phyloP scores from a whole-genome alignment of 2,797 vertebrate species.

The Smutsia temminckii region DNA sequence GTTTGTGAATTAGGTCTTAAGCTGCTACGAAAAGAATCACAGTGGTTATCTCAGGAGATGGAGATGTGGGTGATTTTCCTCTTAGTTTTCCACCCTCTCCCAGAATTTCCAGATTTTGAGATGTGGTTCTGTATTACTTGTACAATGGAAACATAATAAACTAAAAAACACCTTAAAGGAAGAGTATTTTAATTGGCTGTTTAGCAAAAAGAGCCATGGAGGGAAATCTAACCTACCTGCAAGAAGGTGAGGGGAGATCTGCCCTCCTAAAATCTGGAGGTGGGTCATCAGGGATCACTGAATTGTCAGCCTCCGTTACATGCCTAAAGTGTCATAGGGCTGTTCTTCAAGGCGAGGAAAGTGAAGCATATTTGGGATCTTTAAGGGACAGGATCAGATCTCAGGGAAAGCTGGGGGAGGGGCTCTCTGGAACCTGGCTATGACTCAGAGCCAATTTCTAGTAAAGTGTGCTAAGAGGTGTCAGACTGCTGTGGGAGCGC shows the following conservation, averaged over 20 bases:
- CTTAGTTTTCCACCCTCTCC: neutral
- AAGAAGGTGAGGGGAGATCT: neutral
- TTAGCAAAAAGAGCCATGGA: neutral
- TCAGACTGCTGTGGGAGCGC: slow-evolving; percentile 65
- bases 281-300: neutral
- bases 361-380: neutral
- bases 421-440: slow-evolving; percentile 46
- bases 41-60: neutral
- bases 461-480: slow-evolving; percentile 72
- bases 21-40: neutral
- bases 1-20: neutral
- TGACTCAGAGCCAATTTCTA: slow-evolving; percentile 55
- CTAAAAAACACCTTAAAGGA: neutral
- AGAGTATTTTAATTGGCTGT: neutral
- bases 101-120: neutral
- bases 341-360: neutral
- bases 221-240: neutral
- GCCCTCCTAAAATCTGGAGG: neutral
- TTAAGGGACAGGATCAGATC: neutral
- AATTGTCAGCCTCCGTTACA: neutral
- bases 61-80: neutral
- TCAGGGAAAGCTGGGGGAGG: slow-evolving; percentile 31
- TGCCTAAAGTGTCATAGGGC: neutral
- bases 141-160: neutral
- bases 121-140: neutral